phyloP scores from a whole-genome alignment of 2,797 vertebrate genomes.

The Danio jaintianensis region DNA sequence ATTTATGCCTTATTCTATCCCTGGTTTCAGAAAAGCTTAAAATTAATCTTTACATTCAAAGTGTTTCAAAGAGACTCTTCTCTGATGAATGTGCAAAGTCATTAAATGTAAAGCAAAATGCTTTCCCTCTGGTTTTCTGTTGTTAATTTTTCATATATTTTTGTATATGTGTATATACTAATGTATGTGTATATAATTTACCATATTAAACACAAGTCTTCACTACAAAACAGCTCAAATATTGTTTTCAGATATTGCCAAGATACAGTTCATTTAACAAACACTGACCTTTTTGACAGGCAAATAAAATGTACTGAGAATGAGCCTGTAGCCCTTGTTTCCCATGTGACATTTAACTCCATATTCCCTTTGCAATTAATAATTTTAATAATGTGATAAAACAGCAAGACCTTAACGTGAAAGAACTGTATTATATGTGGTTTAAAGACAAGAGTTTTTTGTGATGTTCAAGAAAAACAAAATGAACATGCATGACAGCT shows the following conservation, averaged over 20 bases:
- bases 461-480: no score
- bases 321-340: no score
- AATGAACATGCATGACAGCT: no score
- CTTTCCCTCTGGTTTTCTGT: neutral
- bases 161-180: neutral
- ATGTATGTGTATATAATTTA: neutral
- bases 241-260: neutral
- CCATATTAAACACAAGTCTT: neutral
- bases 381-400: no score
- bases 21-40: conserved; percentile 54
- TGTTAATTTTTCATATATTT: neutral
- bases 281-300: neutral
- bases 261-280: neutral
- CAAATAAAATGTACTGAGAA: neutral
- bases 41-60: conserved; percentile 37
- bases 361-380: no score
- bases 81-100: conserved; percentile 21
- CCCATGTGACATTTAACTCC: no score
- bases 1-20: conserved; percentile 57
- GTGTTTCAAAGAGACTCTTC: conserved; percentile 44
- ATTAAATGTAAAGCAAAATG: neutral
- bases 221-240: neutral
- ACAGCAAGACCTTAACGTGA: no score
- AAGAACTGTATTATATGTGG: no score
- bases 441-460: no score